Conservation (phyloP, 2,113 vertebrate genomes). For the Tyrannus savana region DNA sequence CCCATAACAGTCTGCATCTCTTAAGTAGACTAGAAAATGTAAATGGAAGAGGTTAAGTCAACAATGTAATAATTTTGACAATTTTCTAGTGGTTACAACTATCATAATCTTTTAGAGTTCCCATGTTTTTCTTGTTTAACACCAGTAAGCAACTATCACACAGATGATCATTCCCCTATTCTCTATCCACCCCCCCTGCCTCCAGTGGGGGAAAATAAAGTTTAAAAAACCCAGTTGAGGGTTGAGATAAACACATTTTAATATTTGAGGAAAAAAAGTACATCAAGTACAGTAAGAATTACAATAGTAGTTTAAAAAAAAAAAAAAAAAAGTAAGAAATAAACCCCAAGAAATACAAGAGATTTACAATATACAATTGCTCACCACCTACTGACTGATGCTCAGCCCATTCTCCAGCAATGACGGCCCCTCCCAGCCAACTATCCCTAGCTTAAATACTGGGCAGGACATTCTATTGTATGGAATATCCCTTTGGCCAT, state of each 20-base stretch:
- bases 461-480: neutral
- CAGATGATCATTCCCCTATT: neutral
- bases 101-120: neutral
- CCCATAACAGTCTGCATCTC: neutral
- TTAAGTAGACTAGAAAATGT: neutral
- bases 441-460: neutral
- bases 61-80: neutral
- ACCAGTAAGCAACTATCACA: neutral
- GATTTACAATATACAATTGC: neutral
- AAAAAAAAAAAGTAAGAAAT: neutral
- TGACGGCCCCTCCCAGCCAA: neutral
- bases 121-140: neutral
- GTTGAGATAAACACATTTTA: neutral
- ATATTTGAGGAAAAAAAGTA: neutral
- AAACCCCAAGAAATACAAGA: neutral
- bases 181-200: no score
- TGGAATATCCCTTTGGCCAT: neutral
- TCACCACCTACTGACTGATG: neutral
- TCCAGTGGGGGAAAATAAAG: neutral
- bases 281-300: neutral
- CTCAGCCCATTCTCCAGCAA: neutral
- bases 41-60: neutral
- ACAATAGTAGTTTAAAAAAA: neutral
- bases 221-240: neutral
- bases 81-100: neutral